phyloP scores from a whole-genome alignment of 2,888 invertebrate genomes.

The Pseudococcus viburni region DNA sequence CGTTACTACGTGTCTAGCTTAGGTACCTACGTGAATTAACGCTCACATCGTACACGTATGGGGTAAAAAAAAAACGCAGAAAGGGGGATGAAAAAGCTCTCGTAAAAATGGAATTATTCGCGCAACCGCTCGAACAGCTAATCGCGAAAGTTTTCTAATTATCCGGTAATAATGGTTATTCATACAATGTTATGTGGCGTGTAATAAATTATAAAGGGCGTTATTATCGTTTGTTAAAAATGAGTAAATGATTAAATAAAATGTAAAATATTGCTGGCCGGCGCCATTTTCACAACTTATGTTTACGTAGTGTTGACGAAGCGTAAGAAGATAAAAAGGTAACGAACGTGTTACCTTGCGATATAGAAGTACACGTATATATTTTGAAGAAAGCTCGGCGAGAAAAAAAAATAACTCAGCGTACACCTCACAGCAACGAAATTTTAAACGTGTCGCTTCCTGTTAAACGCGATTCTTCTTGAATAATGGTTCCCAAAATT shows the following conservation, averaged over 20 bases:
- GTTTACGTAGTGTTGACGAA: slow-evolving; percentile 45
- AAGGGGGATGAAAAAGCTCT: neutral
- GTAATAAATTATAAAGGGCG: slow-evolving; percentile 32
- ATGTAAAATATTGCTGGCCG: slow-evolving; percentile 14
- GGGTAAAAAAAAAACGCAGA: neutral
- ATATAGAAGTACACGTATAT: neutral
- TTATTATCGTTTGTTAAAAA: slow-evolving; percentile 45
- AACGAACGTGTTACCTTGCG: slow-evolving; percentile 53
- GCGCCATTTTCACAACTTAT: neutral
- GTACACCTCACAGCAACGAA: slow-evolving; percentile 32
- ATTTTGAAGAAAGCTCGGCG: neutral
- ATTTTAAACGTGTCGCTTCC: slow-evolving; percentile 50
- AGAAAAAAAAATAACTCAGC: slow-evolving; percentile 31
- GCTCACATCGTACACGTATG: neutral
- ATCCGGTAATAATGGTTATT: slow-evolving; percentile 43
- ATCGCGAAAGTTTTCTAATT: slow-evolving; percentile 54
- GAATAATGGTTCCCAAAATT: slow-evolving; percentile 54
- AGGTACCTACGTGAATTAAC: neutral
- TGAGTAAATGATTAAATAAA: slow-evolving; percentile 52
- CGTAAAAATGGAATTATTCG: neutral
- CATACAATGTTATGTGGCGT: neutral
- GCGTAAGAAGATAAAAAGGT: slow-evolving; percentile 51
- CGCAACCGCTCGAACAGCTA: neutral
- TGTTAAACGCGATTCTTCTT: slow-evolving; percentile 24
- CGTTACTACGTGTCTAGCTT: neutral